These are phyloP conservation scores for Ellobium chinense DNA, from an alignment of 2,888 invertebrate species.

Conservation along the genomic window DNA sequence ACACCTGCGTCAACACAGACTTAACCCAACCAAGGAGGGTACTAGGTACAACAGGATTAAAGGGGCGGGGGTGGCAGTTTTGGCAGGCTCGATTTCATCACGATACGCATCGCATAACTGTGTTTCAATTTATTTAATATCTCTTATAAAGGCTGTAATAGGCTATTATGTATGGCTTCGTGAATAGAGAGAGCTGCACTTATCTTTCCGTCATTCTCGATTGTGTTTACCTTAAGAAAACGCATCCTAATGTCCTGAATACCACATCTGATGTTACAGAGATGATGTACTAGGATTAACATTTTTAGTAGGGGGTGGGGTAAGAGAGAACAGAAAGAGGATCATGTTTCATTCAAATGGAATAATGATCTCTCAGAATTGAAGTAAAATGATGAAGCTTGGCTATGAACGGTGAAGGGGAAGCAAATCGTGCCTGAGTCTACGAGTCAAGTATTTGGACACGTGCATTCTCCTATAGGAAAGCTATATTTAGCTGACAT, in stretches of 20 bases:
- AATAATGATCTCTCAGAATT: too few relatives aligned
- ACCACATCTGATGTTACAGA: neutral
- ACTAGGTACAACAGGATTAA: neutral
- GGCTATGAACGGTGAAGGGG: too few relatives aligned
- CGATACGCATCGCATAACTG: neutral
- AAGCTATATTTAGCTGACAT: too few relatives aligned
- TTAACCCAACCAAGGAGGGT: neutral
- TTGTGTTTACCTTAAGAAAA: neutral
- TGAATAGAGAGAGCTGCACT: neutral
- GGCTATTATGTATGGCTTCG: neutral
- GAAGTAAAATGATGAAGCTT: too few relatives aligned
- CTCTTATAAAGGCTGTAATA: neutral
- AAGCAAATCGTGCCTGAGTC: too few relatives aligned
- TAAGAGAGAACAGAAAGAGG: too few relatives aligned
- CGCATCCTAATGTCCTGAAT: neutral
- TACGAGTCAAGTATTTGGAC: too few relatives aligned
- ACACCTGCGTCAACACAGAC: slow-evolving; percentile 3
- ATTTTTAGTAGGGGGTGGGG: too few relatives aligned
- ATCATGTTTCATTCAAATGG: too few relatives aligned
- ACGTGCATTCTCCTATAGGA: too few relatives aligned
- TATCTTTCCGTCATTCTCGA: neutral
- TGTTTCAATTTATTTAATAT: neutral
- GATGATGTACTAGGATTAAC: too few relatives aligned
- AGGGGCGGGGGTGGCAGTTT: neutral
- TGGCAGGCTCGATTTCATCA: neutral